These are phyloP conservation scores for Grammomys dolichurus DNA, from an alignment of 2,113 vertebrate genomes.

Conservation along the genomic window DNA sequence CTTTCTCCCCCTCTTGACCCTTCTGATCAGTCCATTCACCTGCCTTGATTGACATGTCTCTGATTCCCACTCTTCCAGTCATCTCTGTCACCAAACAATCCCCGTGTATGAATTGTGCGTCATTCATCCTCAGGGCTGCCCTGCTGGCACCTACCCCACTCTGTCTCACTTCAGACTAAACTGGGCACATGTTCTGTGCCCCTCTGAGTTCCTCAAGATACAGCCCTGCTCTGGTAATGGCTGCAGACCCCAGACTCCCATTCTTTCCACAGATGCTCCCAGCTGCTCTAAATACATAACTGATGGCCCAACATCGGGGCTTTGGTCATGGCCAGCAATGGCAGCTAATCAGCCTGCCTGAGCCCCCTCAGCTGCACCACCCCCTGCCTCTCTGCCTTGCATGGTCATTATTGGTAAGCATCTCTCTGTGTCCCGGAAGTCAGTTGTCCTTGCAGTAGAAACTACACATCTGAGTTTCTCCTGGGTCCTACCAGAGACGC, in stretches of 20 bases:
- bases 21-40: rapidly evolving
- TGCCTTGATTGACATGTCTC: neutral
- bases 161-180: neutral
- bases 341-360: neutral
- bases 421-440: neutral
- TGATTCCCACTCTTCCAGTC: neutral
- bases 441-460: neutral
- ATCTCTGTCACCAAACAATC: neutral
- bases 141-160: rapidly evolving
- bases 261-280: neutral
- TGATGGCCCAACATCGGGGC: neutral
- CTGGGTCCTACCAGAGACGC: neutral
- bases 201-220: neutral
- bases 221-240: neutral
- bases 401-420: neutral
- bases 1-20: neutral
- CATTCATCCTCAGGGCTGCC: neutral
- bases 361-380: neutral
- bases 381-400: neutral
- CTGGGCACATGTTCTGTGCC: neutral
- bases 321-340: neutral
- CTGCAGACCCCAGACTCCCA: neutral
- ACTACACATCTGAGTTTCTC: neutral
- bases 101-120: neutral
- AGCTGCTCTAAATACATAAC: neutral